A percentile compares a stretch with the other conserved stretches of the same genome.
Evolutionary conservation across 1,140 invertebrate genomes (phyloP).

Genomic region (Galleria mellonella): DNA sequence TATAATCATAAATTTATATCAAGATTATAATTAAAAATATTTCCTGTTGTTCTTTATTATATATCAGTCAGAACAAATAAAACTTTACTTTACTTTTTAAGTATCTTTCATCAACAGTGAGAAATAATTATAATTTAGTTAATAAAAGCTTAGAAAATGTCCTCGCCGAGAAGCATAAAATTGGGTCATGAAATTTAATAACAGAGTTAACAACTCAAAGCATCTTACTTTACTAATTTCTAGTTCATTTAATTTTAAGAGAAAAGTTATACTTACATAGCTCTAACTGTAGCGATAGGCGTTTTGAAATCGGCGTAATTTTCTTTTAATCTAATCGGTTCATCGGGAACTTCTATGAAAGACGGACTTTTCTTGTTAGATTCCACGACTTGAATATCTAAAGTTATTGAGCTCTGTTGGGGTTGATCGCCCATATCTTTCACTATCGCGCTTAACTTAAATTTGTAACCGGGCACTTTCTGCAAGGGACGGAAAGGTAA

Average conservation of each 20-base stretch:
- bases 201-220: slow-evolving; percentile 14
- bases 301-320: slow-evolving; percentile 81
- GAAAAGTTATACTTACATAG: slow-evolving; percentile 74
- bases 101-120: no score
- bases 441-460: slow-evolving; percentile 83
- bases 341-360: slow-evolving; percentile 76
- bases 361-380: slow-evolving; percentile 90
- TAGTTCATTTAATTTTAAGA: slow-evolving; percentile 3
- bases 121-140: slow-evolving; percentile 4
- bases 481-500: slow-evolving; percentile 49
- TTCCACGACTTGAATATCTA: slow-evolving; percentile 89
- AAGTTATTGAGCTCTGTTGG: slow-evolving; percentile 79
- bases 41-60: no score
- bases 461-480: slow-evolving; percentile 80
- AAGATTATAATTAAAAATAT: no score
- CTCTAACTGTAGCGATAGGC: slow-evolving; percentile 81
- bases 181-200: slow-evolving; percentile 10
- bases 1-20: no score
- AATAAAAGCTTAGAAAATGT: slow-evolving; percentile 4
- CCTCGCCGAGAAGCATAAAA: neutral
- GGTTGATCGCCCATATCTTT: slow-evolving; percentile 82
- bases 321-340: slow-evolving; percentile 81
- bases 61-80: no score
- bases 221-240: neutral
- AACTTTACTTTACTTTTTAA: no score